A percentile compares a stretch with the other conserved stretches of the same genome.
Conservation (phyloP, 2,888 invertebrate species). For the Drosophila melanosoma region DNA sequence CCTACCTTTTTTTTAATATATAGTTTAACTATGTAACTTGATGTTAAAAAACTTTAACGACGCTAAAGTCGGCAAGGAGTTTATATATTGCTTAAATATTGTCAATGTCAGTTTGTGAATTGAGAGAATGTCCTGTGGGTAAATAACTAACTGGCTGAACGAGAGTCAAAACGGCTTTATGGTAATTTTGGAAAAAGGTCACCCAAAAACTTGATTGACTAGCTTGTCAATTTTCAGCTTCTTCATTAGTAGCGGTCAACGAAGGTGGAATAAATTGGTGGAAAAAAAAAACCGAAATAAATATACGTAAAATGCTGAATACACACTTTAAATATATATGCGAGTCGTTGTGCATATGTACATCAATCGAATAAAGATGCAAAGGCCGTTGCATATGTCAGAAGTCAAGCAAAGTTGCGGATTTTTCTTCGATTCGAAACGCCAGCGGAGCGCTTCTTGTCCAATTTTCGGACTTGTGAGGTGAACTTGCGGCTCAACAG, state of each 20-base stretch:
- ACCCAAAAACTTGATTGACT: constrained; percentile 65
- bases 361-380: constrained; percentile 64
- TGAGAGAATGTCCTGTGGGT: constrained; percentile 16
- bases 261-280: constrained; percentile 68
- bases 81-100: neutral
- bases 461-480: constrained; percentile 41
- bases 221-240: constrained; percentile 43
- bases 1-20: neutral
- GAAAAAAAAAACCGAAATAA: constrained; percentile 31
- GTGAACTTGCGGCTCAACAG: constrained; percentile 42
- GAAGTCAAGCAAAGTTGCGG: constrained; percentile 59
- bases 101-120: constrained; percentile 16
- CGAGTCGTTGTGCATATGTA: constrained; percentile 30
- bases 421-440: constrained; percentile 30
- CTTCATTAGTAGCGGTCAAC: constrained; percentile 67
- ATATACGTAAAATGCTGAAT: constrained; percentile 6
- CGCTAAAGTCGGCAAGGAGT: neutral
- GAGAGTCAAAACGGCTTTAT: neutral
- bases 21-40: neutral
- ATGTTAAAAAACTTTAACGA: neutral
- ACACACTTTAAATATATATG: neutral
- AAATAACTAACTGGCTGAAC: neutral
- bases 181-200: constrained; percentile 12
- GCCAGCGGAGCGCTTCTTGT: constrained; percentile 8
- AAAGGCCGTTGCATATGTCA: constrained; percentile 79